Conservation (phyloP, 2,113 vertebrate species). For the Candoia aspera region DNA sequence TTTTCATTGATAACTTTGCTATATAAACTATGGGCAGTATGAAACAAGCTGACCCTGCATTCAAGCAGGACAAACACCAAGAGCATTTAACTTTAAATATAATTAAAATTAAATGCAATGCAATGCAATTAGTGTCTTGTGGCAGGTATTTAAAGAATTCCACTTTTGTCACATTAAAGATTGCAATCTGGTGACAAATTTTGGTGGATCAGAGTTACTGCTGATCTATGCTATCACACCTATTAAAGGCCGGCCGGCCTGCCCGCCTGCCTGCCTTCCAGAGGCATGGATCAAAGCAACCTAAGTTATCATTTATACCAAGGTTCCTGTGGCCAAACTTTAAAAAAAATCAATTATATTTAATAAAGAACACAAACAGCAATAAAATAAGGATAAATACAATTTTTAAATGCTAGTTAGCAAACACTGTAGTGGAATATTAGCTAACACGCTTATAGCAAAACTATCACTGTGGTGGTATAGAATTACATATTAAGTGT, state of each 20-base stretch:
- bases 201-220: neutral
- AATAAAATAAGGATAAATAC: neutral
- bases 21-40: neutral
- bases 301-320: neutral
- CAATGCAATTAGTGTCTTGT: neutral
- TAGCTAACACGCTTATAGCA: accelerated
- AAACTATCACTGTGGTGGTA: neutral
- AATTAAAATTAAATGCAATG: neutral
- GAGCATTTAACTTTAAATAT: neutral
- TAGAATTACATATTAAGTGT: neutral
- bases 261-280: neutral
- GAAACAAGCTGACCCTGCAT: neutral
- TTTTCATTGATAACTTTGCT: neutral
- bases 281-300: neutral
- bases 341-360: neutral
- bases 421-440: neutral
- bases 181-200: neutral
- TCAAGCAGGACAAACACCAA: neutral
- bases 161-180: neutral
- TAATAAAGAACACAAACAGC: neutral
- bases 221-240: neutral
- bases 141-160: neutral
- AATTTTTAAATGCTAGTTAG: neutral
- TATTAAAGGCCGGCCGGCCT: neutral
- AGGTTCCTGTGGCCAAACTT: neutral